Percentiles rank a stretch among this genome's conserved stretches.
These are phyloP conservation scores for Sympetrum striolatum DNA, from an alignment of 2,888 invertebrate species.

Conservation along the genomic window DNA sequence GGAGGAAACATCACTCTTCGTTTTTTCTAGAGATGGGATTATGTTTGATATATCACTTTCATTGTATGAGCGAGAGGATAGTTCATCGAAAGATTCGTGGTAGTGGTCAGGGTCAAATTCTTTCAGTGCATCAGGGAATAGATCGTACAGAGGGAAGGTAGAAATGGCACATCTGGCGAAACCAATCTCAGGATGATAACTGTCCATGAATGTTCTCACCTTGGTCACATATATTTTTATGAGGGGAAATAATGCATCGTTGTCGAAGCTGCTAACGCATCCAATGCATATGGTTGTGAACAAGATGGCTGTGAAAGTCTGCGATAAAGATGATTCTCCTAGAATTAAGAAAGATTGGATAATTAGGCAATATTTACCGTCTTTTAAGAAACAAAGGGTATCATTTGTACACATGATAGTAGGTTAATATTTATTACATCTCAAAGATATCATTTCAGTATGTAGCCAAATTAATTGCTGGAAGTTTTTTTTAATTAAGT, in stretches of 20 bases:
- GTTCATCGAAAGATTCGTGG: neutral
- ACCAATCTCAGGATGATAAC: neutral
- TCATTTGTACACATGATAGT: too few relatives aligned
- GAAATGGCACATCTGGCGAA: neutral
- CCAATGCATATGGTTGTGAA: neutral
- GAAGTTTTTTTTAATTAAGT: too few relatives aligned
- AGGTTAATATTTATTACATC: too few relatives aligned
- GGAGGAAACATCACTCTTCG: neutral
- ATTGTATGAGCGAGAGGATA: neutral
- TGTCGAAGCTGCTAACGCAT: neutral
- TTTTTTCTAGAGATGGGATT: too few relatives aligned
- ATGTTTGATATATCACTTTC: neutral
- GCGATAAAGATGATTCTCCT: too few relatives aligned
- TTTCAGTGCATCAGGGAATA: neutral
- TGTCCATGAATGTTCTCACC: neutral
- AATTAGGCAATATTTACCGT: too few relatives aligned
- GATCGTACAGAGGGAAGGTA: neutral
- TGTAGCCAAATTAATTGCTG: too few relatives aligned
- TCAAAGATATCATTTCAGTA: too few relatives aligned
- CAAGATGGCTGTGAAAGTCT: neutral
- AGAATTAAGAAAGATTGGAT: too few relatives aligned
- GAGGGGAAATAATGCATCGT: neutral
- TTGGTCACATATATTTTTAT: neutral
- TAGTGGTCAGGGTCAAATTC: neutral
- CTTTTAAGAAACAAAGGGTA: too few relatives aligned